Evolutionary conservation across 2,797 vertebrate species (phyloP), one percentile per base, ranked within the genome.

Genomic region (Danio kyathit): DNA sequence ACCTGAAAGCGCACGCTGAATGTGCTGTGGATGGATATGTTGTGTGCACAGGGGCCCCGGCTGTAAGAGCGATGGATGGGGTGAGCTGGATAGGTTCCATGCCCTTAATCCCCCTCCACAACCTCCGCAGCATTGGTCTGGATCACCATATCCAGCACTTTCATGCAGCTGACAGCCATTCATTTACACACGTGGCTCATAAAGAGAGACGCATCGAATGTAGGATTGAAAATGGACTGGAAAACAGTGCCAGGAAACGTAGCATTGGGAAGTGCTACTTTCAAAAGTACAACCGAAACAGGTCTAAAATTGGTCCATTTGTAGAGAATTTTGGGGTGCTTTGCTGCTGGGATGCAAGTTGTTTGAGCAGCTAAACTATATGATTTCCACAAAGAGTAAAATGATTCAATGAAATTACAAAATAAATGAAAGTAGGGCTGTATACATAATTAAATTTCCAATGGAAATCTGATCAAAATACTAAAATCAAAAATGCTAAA

Each of bases 11-110:
- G 11, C 77, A 79, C 56, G 13, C 19, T 80, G 70, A 83, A 83
- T 85, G 79, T 86, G 83, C 81, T 86, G 81, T 81, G 81, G 86
- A 84, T 85, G 81, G 86, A 87, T 86, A 80, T 80, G 79, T 82
- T 79, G 70, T 84, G 82, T 85, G 85, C 11, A 48, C 78, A 81
- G 81, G 74, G 69, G 74, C 78, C 74, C 79, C 60, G 29, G 71
- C 76, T 80, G 82, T 65, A 84, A 78, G 74, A 83, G 79, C 81
- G 81, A 87, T 87, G 82, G 80, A 87, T 87, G 79, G 83, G 76
- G 83, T 86, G 86, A 82, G 83, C 54, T 86, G 84, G 83, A 87
- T 40, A 51, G 73, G 75, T 85, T 86, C 84, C 86, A 87, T 87
- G 83, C 79, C 73, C 79, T 67, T 44, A 71, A 76, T 69, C 65